Evolutionary conservation across 2,888 invertebrate genomes (phyloP).

Genomic region (Orchesella flavescens): DNA sequence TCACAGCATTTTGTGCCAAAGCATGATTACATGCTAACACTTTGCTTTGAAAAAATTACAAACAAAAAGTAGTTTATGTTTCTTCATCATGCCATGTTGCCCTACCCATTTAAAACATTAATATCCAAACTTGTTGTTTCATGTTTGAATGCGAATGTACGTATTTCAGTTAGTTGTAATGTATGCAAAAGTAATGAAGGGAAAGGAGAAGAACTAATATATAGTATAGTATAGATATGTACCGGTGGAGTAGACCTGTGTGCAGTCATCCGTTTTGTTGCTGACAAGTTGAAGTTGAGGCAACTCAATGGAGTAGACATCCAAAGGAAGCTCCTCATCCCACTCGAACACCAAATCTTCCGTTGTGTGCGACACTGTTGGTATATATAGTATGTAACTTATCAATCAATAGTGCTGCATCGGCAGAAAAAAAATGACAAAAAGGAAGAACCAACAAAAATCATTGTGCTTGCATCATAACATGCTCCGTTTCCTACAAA

Average conservation of each 20-base stretch:
- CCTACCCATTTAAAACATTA: too few relatives aligned
- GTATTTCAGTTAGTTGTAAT: too few relatives aligned
- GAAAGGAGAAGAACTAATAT: too few relatives aligned
- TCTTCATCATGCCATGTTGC: too few relatives aligned
- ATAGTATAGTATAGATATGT: conserved; percentile 34
- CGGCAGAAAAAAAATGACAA: conserved; percentile 7
- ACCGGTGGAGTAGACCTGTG: conserved; percentile 93
- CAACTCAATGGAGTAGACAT: conserved; percentile 87
- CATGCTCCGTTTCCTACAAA: not conserved
- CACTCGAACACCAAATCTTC: conserved; percentile 95
- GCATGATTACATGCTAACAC: too few relatives aligned
- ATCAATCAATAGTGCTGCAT: conserved; percentile 40
- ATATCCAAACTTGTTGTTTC: too few relatives aligned
- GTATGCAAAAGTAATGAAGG: too few relatives aligned
- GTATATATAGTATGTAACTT: not conserved
- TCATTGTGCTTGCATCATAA: not conserved
- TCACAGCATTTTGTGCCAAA: too few relatives aligned
- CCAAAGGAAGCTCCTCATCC: conserved; percentile 92
- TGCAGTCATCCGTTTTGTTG: conserved; percentile 92
- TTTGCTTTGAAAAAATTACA: too few relatives aligned
- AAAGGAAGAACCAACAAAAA: not conserved
- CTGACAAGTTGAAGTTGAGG: conserved; percentile 90
- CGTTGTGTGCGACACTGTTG: conserved; percentile 91
- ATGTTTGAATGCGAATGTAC: too few relatives aligned
- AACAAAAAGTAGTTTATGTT: too few relatives aligned